These are phyloP conservation scores for Ctenomys sociabilis DNA, from an alignment of 2,113 vertebrate genomes.

Conservation along the genomic window DNA sequence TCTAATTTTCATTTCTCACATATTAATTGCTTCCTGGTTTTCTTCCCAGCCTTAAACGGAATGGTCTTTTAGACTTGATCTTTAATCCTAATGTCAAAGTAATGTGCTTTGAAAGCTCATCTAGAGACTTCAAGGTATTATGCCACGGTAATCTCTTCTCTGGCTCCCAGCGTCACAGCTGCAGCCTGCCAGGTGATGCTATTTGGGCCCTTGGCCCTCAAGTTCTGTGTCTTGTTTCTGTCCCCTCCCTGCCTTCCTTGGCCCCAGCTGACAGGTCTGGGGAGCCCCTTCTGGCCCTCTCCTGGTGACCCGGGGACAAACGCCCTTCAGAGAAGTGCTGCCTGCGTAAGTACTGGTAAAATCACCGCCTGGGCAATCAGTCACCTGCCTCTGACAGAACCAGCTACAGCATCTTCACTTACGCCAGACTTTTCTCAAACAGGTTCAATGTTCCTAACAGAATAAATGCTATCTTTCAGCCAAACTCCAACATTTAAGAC, in stretches of 20 bases:
- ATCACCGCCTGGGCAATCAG: background rate
- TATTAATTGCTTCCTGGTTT: background rate
- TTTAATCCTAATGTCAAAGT: conserved; percentile 7
- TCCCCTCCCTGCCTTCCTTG: background rate
- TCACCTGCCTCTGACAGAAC: background rate
- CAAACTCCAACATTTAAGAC: conserved; percentile 33
- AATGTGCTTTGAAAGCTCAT: background rate
- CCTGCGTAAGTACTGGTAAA: background rate
- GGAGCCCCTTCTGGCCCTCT: background rate
- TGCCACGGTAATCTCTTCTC: background rate
- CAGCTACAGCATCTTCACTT: background rate
- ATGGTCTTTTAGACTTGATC: background rate
- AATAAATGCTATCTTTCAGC: conserved; percentile 57
- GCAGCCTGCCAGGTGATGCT: background rate
- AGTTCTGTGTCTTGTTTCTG: conserved; percentile 17
- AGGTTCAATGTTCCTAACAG: background rate
- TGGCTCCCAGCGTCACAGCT: background rate
- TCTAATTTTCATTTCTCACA: background rate
- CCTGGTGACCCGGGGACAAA: background rate
- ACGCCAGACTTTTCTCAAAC: conserved; percentile 14
- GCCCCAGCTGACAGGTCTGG: background rate
- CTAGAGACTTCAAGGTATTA: background rate
- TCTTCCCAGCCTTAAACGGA: background rate
- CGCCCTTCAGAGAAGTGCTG: background rate
- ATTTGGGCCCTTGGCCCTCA: background rate